Evolutionary conservation across 1,140 invertebrate species (phyloP).

Genomic region (Dreissena rostriformis): DNA sequence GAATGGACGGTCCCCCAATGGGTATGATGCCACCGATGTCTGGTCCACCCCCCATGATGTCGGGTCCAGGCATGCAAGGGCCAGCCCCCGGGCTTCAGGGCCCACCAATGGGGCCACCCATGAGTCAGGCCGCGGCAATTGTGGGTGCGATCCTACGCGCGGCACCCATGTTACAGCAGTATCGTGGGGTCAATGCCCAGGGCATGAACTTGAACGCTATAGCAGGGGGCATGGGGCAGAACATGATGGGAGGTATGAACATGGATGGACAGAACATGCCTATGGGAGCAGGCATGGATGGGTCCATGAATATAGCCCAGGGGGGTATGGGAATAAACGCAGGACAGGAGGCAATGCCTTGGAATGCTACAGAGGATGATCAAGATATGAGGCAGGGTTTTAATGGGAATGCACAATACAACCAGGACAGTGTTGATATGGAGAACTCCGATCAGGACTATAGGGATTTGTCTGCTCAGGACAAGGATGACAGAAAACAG

Average conservation of each 20-base stretch:
- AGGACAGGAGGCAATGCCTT: slow-evolving; percentile 22
- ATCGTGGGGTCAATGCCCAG: slow-evolving; percentile 26
- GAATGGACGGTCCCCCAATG: slow-evolving; percentile 41
- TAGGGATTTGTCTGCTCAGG: slow-evolving; percentile 11
- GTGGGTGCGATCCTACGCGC: slow-evolving; percentile 63
- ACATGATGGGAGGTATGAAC: slow-evolving; percentile 38
- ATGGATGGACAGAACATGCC: slow-evolving; percentile 24
- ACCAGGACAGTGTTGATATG: background rate
- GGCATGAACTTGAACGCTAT: slow-evolving; percentile 23
- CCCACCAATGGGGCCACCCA: slow-evolving; percentile 54
- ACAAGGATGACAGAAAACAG: background rate
- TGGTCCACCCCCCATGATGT: slow-evolving; percentile 43
- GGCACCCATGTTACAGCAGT: slow-evolving; percentile 45
- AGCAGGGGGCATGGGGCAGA: slow-evolving; percentile 25
- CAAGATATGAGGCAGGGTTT: background rate
- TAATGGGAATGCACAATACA: background rate
- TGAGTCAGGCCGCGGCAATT: slow-evolving; percentile 62
- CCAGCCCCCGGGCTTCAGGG: slow-evolving; percentile 52
- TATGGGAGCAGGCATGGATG: slow-evolving; percentile 8
- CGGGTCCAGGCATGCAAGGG: slow-evolving; percentile 40
- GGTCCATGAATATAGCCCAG: background rate
- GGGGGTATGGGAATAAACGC: slow-evolving; percentile 13
- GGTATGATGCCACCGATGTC: slow-evolving; percentile 30
- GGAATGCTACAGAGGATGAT: background rate
- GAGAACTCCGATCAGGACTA: slow-evolving; percentile 26